These are phyloP conservation scores for Reticulitermes lucifugus DNA, from an alignment of 2,888 invertebrate genomes.

Conservation along the genomic window DNA sequence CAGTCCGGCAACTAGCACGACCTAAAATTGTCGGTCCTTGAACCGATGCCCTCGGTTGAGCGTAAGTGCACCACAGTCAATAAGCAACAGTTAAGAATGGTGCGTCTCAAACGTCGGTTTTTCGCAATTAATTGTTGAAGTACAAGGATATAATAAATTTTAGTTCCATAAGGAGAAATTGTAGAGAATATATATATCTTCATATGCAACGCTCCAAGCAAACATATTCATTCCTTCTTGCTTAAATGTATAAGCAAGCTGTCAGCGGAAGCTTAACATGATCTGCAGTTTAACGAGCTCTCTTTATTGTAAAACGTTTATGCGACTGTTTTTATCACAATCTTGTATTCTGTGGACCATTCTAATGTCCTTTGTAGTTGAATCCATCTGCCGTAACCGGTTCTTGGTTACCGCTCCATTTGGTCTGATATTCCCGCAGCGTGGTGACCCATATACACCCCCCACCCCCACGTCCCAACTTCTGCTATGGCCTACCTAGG, in stretches of 20 bases:
- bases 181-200: too few species aligned
- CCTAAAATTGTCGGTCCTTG: too few species aligned
- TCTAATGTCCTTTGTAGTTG: constrained; percentile 24
- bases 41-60: too few species aligned
- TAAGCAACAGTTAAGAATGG: too few species aligned
- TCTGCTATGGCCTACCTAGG: background rate
- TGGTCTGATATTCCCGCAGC: constrained; percentile 35
- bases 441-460: background rate
- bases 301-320: constrained; percentile 6
- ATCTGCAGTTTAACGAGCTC: background rate
- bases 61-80: too few species aligned
- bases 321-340: constrained; percentile 14
- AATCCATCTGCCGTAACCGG: constrained; percentile 35
- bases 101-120: too few species aligned
- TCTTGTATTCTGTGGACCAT: constrained; percentile 5
- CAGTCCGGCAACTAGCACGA: too few species aligned
- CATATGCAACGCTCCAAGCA: too few species aligned
- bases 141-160: too few species aligned
- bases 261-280: background rate
- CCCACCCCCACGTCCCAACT: background rate
- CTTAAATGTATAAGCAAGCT: background rate
- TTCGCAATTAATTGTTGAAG: too few species aligned
- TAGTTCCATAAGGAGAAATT: too few species aligned
- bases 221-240: too few species aligned
- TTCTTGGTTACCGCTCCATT: constrained; percentile 33